Evolutionary conservation across 2,888 invertebrate genomes (phyloP).

Genomic region (Neuroscelio doddi): DNA sequence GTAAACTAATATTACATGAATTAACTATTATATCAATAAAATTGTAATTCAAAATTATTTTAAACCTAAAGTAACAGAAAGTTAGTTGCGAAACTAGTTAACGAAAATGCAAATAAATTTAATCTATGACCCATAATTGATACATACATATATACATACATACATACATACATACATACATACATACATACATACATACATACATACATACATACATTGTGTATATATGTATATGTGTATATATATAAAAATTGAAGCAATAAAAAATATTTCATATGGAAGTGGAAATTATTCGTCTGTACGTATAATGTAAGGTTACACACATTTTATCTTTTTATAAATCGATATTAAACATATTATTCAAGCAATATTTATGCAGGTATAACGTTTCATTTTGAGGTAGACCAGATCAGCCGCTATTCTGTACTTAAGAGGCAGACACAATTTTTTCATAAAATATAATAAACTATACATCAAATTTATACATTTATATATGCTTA

Average conservation of each 20-base stretch:
- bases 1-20: constrained; percentile 33
- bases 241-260: no score
- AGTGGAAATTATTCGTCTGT: no score
- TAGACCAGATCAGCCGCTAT: constrained; percentile 63
- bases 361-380: constrained; percentile 57
- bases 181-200: no score
- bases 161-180: no score
- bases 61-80: no score
- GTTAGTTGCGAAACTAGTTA: no score
- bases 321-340: constrained; percentile 43
- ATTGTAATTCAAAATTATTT: neutral
- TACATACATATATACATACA: no score
- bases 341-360: constrained; percentile 53
- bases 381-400: constrained; percentile 66
- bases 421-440: constrained; percentile 47
- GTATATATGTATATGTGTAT: no score
- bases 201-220: no score
- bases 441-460: neutral
- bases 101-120: no score
- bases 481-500: constrained; percentile 1
- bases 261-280: no score
- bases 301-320: constrained; percentile 20
- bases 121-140: no score
- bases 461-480: neutral
- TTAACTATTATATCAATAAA: constrained; percentile 8